Evolutionary conservation across 2,888 invertebrate genomes (phyloP).

Genomic region (Camptogramma bilineatum): DNA sequence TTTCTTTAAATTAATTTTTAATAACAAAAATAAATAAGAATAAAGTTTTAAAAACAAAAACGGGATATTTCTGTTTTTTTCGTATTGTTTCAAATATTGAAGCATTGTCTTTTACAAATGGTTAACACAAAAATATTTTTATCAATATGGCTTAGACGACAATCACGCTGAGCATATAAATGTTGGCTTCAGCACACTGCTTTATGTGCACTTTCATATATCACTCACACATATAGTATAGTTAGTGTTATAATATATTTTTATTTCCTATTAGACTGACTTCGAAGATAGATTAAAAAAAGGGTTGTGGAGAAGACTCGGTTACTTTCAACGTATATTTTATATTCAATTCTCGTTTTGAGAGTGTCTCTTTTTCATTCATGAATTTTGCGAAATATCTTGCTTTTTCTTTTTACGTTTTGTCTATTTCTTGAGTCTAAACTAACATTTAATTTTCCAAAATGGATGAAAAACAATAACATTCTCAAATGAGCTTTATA

Average conservation of each 20-base stretch:
- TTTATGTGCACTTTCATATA: slow-evolving; percentile 52
- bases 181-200: slow-evolving; percentile 48
- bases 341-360: slow-evolving; percentile 36
- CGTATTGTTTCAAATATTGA: background rate
- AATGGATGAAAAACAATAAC: slow-evolving; percentile 38
- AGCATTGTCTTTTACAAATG: background rate
- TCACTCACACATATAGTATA: slow-evolving; percentile 47
- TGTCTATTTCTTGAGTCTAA: background rate
- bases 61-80: background rate
- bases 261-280: slow-evolving; percentile 36
- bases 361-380: slow-evolving; percentile 38
- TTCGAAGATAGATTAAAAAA: slow-evolving; percentile 44
- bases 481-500: slow-evolving; percentile 58
- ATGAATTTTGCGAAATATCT: slow-evolving; percentile 30
- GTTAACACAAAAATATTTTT: slow-evolving; percentile 27
- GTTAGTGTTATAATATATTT: slow-evolving; percentile 34
- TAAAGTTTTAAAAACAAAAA: too few relatives aligned
- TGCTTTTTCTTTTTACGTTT: slow-evolving; percentile 1
- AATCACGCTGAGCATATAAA: slow-evolving; percentile 30
- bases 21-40: too few relatives aligned
- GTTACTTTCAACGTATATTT: slow-evolving; percentile 39
- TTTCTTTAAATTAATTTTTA: too few relatives aligned
- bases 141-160: slow-evolving; percentile 1
- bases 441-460: slow-evolving; percentile 24
- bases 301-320: slow-evolving; percentile 83